Conservation (phyloP, 2,797 vertebrate species). For the Psittacula echo region DNA sequence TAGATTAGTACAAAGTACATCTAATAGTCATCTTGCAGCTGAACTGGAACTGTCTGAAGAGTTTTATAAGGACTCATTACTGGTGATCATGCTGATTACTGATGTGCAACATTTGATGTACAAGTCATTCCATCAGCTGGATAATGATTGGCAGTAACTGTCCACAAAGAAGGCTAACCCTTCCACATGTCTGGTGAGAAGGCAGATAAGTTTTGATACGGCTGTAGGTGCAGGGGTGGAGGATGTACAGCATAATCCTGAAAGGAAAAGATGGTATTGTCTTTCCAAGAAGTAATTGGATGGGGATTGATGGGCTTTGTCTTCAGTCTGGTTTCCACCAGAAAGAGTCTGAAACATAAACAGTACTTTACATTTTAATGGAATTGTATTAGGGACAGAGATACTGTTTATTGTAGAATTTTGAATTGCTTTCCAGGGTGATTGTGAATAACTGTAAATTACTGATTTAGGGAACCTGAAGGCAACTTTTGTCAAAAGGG, state of each 20-base stretch:
- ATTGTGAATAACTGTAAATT: background rate
- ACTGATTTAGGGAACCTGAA: background rate
- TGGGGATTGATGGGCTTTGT: background rate
- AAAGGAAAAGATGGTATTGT: background rate
- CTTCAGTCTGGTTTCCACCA: background rate
- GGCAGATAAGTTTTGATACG: background rate
- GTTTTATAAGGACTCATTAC: background rate
- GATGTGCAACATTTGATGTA: background rate
- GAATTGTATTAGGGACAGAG: background rate
- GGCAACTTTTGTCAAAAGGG: background rate
- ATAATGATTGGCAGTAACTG: background rate
- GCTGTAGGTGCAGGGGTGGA: background rate
- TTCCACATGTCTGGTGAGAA: background rate
- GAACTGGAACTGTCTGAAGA: background rate
- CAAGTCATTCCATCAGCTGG: background rate
- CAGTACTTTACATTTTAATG: background rate
- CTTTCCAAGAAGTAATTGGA: background rate
- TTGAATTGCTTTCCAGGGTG: background rate
- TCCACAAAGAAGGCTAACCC: background rate
- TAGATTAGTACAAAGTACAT: background rate
- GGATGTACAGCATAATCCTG: background rate
- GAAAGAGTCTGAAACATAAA: background rate
- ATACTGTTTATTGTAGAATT: background rate
- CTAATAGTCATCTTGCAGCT: background rate
- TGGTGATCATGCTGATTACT: background rate